These are phyloP conservation scores for Phacellophora camtschatica DNA, from an alignment of 30 jellyfish, hydroid and myxozoan genomes.

Conservation along the genomic window DNA sequence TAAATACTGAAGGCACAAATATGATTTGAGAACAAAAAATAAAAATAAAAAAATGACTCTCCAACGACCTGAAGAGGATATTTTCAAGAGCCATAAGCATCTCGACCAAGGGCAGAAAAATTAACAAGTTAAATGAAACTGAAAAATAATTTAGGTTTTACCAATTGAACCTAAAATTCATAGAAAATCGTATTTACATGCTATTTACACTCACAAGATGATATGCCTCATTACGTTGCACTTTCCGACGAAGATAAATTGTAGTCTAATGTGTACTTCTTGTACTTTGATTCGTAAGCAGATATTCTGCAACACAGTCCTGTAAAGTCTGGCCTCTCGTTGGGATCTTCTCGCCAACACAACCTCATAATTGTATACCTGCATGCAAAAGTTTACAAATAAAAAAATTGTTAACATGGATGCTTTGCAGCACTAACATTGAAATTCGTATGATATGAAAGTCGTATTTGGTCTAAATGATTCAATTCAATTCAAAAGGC, in stretches of 20 bases:
- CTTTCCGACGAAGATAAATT: constrained; percentile 1
- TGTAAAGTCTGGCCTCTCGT: constrained; percentile 68
- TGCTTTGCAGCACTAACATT: too few relatives aligned
- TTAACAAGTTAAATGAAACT: not conserved
- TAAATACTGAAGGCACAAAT: too few relatives aligned
- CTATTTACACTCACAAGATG: constrained; percentile 4
- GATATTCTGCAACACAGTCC: constrained; percentile 55
- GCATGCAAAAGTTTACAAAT: too few relatives aligned
- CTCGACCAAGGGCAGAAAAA: too few relatives aligned
- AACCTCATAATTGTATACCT: constrained; percentile 75
- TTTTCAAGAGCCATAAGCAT: too few relatives aligned
- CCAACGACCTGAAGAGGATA: too few relatives aligned
- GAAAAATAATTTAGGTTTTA: constrained; percentile 25
- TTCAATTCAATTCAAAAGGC: too few relatives aligned
- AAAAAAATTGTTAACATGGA: too few relatives aligned
- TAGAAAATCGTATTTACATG: constrained; percentile 68
- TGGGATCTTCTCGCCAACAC: constrained; percentile 81
- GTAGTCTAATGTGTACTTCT: constrained; percentile 47
- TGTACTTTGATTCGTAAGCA: constrained; percentile 52
- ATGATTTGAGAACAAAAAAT: too few relatives aligned
- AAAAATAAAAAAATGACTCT: too few relatives aligned
- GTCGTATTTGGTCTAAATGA: too few relatives aligned
- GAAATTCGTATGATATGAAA: too few relatives aligned
- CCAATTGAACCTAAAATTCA: constrained; percentile 1
- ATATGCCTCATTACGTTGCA: constrained; percentile 1